A percentile compares a stretch with the other conserved stretches of the same genome.
phyloP scores from a whole-genome alignment of 2,797 vertebrate species.

The Myotis findleyi region DNA sequence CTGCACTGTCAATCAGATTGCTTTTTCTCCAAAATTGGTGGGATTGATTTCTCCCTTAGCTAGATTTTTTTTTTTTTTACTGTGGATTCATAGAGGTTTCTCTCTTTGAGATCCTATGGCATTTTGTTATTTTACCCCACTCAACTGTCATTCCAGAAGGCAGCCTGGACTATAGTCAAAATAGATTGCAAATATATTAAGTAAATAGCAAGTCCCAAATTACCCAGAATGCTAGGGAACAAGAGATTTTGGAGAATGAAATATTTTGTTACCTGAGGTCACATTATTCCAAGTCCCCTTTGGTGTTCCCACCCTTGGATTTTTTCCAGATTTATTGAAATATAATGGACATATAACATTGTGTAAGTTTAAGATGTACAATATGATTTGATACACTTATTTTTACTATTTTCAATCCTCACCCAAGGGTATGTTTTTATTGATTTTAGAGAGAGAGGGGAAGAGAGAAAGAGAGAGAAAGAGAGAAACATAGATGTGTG shows the following conservation, averaged over 20 bases:
- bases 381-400: neutral
- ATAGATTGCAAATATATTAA: constrained; percentile 46
- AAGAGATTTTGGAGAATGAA: constrained; percentile 48
- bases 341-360: neutral
- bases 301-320: neutral
- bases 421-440: neutral
- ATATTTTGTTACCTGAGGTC: constrained; percentile 54
- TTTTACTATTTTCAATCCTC: neutral
- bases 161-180: constrained; percentile 35
- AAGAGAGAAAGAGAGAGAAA: neutral
- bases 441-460: neutral
- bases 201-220: neutral
- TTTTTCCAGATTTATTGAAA: neutral
- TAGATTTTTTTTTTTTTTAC: constrained; percentile 32
- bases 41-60: constrained; percentile 37
- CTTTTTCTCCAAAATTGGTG: neutral
- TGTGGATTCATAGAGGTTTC: constrained; percentile 21
- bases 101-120: constrained; percentile 39
- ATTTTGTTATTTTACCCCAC: constrained; percentile 61
- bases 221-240: constrained; percentile 20
- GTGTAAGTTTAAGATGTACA: neutral
- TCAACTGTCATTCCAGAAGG: constrained; percentile 65
- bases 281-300: constrained; percentile 10
- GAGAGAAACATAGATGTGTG: neutral
- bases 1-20: neutral